Percentiles rank a stretch among this genome's conserved stretches.
phyloP scores from a whole-genome alignment of 2,113 vertebrate species.

The Xyliphius kryptos region DNA sequence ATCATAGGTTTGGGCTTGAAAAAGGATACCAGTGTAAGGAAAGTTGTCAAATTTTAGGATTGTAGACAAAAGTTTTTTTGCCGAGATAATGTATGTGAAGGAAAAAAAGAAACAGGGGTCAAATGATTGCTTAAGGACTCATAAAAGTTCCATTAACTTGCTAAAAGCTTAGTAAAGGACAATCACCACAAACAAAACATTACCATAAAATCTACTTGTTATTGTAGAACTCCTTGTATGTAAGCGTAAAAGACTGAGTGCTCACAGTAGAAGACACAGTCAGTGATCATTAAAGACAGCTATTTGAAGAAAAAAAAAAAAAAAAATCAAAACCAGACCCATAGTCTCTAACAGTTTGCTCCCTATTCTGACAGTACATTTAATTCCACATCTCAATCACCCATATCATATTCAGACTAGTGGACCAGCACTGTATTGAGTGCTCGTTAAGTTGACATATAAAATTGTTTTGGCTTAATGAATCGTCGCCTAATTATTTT shows the following conservation, averaged over 20 bases:
- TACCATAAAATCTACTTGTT: slow-evolving; percentile 74
- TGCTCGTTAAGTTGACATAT: background rate
- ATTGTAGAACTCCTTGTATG: background rate
- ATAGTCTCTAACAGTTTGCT: background rate
- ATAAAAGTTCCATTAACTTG: slow-evolving; percentile 99
- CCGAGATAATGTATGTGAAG: slow-evolving; percentile 29
- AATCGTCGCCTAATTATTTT: too few species aligned
- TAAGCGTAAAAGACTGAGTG: slow-evolving; percentile 3
- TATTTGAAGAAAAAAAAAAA: slow-evolving; percentile 12
- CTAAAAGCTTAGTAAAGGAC: slow-evolving; percentile 83
- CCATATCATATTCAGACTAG: background rate
- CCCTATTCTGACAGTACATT: background rate
- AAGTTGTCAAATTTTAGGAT: too few species aligned
- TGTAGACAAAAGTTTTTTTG: too few species aligned
- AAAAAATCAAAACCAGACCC: slow-evolving; percentile 6
- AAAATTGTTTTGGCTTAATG: background rate
- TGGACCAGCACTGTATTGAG: background rate
- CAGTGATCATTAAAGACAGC: slow-evolving; percentile 25
- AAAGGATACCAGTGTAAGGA: too few species aligned
- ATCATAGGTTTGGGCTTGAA: too few species aligned
- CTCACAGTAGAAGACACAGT: slow-evolving; percentile 21
- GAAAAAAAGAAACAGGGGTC: slow-evolving; percentile 69
- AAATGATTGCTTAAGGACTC: slow-evolving; percentile 80
- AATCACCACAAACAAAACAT: slow-evolving; percentile 97
- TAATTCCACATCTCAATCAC: background rate